Evolutionary conservation across 1,140 invertebrate species (phyloP).

Genomic region (Dreissena polymorpha): DNA sequence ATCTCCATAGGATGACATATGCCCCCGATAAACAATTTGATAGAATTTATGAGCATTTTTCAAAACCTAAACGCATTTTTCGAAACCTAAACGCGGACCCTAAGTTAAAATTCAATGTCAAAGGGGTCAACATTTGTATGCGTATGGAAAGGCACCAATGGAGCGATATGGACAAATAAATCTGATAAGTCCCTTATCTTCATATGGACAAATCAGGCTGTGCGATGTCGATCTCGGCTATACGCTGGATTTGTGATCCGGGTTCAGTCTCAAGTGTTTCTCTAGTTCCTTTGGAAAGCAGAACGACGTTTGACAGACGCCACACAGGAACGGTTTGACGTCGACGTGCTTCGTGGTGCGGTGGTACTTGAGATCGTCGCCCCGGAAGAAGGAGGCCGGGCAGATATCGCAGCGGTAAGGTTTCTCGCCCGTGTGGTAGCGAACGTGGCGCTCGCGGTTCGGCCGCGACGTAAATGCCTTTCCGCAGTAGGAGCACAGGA

Average conservation of each 20-base stretch:
- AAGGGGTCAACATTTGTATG: no score
- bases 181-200: no score
- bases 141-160: no score
- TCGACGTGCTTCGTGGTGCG: slow-evolving; percentile 73
- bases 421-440: slow-evolving; percentile 75
- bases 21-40: no score
- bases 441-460: slow-evolving; percentile 75
- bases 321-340: slow-evolving; percentile 66
- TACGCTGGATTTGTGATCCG: slow-evolving; percentile 25
- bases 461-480: slow-evolving; percentile 75
- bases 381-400: slow-evolving; percentile 69
- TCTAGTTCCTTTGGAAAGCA: slow-evolving; percentile 71
- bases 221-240: no score
- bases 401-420: slow-evolving; percentile 76
- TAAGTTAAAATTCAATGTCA: no score
- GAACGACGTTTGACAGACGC: slow-evolving; percentile 63
- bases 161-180: no score
- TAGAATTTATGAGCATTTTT: no score
- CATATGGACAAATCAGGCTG: no score
- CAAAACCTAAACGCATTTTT: no score
- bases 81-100: no score
- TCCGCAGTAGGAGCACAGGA: slow-evolving; percentile 73
- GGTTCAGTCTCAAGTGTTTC: slow-evolving; percentile 60
- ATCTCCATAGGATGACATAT: no score
- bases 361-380: slow-evolving; percentile 75